These are phyloP conservation scores for Amorpha juglandis DNA, from an alignment of 2,888 invertebrate genomes.

Conservation along the genomic window DNA sequence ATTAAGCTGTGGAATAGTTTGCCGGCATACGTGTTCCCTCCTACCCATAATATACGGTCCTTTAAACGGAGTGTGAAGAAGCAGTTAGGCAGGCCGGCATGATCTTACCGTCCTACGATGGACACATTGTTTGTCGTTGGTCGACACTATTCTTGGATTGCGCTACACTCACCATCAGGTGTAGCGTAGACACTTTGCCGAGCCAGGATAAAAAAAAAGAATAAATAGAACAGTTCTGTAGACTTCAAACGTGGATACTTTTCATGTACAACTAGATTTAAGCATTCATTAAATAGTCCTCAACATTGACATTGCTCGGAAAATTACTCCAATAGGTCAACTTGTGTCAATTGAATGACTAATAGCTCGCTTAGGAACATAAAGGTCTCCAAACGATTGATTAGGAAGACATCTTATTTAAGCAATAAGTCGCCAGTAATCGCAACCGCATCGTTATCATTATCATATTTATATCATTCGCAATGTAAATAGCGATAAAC, in stretches of 20 bases:
- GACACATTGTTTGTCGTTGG: too few species aligned
- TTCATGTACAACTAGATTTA: background rate
- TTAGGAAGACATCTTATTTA: conserved; percentile 13
- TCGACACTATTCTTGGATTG: too few species aligned
- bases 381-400: background rate
- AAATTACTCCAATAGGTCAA: conserved; percentile 10
- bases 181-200: too few species aligned
- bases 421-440: conserved; percentile 25
- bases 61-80: too few species aligned
- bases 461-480: conserved; percentile 69
- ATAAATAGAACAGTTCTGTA: background rate
- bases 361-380: background rate
- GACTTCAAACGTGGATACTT: background rate
- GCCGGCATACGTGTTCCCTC: too few species aligned
- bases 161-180: too few species aligned
- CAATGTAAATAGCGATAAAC: conserved; percentile 71
- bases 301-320: background rate
- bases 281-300: background rate
- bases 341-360: conserved; percentile 1
- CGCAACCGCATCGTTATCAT: conserved; percentile 62
- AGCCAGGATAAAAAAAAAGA: too few species aligned
- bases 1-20: too few species aligned
- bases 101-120: too few species aligned
- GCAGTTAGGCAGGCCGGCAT: too few species aligned
- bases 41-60: too few species aligned